These are phyloP conservation scores for Malurus elegans DNA, from an alignment of 2,113 vertebrate genomes.

Conservation along the genomic window DNA sequence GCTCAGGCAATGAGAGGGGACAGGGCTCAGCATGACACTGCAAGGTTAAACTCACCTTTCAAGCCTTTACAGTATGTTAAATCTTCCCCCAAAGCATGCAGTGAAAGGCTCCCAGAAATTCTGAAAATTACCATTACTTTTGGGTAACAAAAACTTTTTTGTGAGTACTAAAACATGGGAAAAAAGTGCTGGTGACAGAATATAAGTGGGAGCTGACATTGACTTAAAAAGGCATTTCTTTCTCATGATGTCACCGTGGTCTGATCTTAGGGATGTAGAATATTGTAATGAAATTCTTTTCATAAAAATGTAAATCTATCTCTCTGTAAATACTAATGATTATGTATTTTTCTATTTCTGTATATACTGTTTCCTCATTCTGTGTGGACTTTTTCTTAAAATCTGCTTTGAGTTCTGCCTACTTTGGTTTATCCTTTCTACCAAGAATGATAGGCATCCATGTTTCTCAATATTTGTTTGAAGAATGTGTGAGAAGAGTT, in stretches of 20 bases:
- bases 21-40: neutral
- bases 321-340: neutral
- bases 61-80: neutral
- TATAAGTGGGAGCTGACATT: neutral
- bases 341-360: neutral
- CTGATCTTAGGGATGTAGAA: neutral
- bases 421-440: neutral
- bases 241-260: neutral
- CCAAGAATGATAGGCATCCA: rapidly evolving
- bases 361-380: neutral
- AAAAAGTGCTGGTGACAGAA: neutral
- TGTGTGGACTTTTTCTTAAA: neutral
- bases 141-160: neutral
- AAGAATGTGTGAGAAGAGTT: neutral
- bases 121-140: neutral
- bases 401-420: neutral
- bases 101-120: neutral
- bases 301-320: neutral
- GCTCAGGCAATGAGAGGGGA: neutral
- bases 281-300: neutral
- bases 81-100: neutral
- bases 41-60: neutral
- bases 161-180: neutral
- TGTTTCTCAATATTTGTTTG: neutral
- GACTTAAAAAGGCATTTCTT: neutral